These are phyloP conservation scores for Gobiocypris rarus DNA, from an alignment of 2,113 vertebrate genomes.

Conservation along the genomic window DNA sequence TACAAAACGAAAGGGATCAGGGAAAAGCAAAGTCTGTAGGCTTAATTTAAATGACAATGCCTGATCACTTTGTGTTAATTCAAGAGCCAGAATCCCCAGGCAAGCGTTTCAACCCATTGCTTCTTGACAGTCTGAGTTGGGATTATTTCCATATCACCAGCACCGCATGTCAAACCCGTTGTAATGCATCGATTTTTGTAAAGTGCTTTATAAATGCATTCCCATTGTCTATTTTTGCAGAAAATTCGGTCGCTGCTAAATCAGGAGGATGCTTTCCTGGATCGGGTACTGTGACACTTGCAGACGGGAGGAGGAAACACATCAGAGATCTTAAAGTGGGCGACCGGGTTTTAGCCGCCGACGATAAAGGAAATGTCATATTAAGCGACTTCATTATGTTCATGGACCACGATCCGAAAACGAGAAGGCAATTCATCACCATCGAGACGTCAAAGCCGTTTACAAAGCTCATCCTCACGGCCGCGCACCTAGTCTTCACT, in stretches of 20 bases:
- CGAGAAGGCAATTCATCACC: slow-evolving; percentile 85
- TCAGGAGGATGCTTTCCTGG: slow-evolving; percentile 96
- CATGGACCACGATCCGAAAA: slow-evolving; percentile 83
- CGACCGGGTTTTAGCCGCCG: slow-evolving; percentile 86
- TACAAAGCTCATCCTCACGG: slow-evolving; percentile 84
- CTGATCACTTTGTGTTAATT: slow-evolving; percentile 37
- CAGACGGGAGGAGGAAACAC: slow-evolving; percentile 84
- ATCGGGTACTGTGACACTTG: slow-evolving; percentile 83
- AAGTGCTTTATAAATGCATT: background rate
- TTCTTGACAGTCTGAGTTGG: background rate
- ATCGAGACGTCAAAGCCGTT: slow-evolving; percentile 85
- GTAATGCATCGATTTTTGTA: background rate
- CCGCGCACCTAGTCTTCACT: slow-evolving; percentile 91
- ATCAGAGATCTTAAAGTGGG: slow-evolving; percentile 84
- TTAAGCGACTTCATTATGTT: slow-evolving; percentile 95
- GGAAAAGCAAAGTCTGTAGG: slow-evolving; percentile 74
- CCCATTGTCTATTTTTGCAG: slow-evolving; percentile 64
- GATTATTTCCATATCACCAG: background rate
- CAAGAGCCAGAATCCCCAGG: background rate
- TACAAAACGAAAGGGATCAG: slow-evolving; percentile 73
- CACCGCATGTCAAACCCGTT: background rate
- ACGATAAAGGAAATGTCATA: slow-evolving; percentile 78
- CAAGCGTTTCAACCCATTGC: background rate
- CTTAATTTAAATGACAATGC: slow-evolving; percentile 77
- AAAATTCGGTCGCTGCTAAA: slow-evolving; percentile 96